A percentile compares a stretch with the other conserved stretches of the same genome.
These are phyloP conservation scores for Glandiceps talaboti DNA, from an alignment of 53 echinoderm and acorn worm species.

Conservation along the genomic window DNA sequence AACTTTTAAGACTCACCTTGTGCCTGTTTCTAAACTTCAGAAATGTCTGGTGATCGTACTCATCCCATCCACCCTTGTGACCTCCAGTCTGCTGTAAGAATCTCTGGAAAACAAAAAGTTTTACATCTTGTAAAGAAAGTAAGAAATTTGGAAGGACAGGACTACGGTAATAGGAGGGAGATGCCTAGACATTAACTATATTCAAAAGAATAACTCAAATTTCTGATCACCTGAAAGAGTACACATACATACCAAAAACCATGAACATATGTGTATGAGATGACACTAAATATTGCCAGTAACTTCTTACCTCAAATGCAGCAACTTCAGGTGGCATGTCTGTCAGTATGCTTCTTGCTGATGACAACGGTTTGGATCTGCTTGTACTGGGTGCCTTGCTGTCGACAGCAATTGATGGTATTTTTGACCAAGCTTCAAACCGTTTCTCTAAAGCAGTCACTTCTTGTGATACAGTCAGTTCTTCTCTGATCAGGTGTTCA, in stretches of 20 bases:
- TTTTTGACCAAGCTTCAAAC: conserved; percentile 81
- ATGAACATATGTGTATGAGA: neutral
- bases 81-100: conserved; percentile 89
- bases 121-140: too few species aligned
- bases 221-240: too few species aligned
- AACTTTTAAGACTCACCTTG: conserved; percentile 65
- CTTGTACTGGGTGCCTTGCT: conserved; percentile 22
- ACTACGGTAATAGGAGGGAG: too few species aligned
- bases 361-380: conserved; percentile 19
- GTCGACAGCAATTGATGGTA: conserved; percentile 48
- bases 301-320: conserved; percentile 75
- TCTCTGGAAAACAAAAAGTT: too few species aligned
- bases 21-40: conserved; percentile 74
- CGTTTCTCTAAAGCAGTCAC: conserved; percentile 72
- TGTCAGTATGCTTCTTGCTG: conserved; percentile 44
- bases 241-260: too few species aligned
- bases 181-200: too few species aligned
- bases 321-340: conserved; percentile 83
- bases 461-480: conserved; percentile 61
- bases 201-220: too few species aligned
- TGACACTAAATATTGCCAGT: too few species aligned
- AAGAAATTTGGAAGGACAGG: too few species aligned
- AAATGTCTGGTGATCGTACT: conserved; percentile 93
- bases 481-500: conserved; percentile 81
- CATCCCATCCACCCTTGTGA: conserved; percentile 91